Evolutionary conservation across 2,797 vertebrate species (phyloP).

Genomic region (Fistularia tabacaria): DNA sequence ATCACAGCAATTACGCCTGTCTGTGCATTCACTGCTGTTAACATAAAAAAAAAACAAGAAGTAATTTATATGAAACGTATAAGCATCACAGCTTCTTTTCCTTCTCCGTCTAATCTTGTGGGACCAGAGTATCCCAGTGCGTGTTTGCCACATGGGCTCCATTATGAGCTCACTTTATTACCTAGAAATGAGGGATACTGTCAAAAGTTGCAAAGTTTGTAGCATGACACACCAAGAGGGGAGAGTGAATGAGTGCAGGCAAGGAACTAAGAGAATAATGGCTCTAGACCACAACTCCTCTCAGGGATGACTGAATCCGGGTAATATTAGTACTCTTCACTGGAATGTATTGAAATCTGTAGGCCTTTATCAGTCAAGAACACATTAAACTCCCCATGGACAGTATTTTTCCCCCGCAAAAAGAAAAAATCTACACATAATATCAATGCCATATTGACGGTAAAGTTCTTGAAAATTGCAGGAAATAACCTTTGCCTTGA

Average conservation of each 20-base stretch:
- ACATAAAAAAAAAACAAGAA: conserved; percentile 62
- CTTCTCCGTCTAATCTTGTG: conserved; percentile 19
- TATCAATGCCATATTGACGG: conserved; percentile 30
- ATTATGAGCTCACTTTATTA: conserved; percentile 28
- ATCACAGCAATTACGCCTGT: conserved; percentile 78
- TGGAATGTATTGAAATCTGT: conserved; percentile 34
- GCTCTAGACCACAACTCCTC: conserved; percentile 54
- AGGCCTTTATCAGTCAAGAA: too few species aligned
- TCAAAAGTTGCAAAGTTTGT: not conserved
- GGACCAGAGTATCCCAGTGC: conserved; percentile 10
- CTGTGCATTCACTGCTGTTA: conserved; percentile 72
- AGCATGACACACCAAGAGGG: conserved; percentile 45
- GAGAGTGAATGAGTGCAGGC: conserved; percentile 27
- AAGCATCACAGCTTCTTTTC: conserved; percentile 48
- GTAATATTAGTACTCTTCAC: conserved; percentile 42
- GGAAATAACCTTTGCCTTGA: conserved; percentile 30
- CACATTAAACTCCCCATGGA: conserved; percentile 33
- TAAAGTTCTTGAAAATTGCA: conserved; percentile 27
- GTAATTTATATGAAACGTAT: conserved; percentile 55
- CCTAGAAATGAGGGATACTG: too few species aligned
- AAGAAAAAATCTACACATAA: conserved; percentile 46
- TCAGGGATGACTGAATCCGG: conserved; percentile 42
- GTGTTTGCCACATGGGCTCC: conserved; percentile 33
- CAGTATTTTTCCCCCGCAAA: conserved; percentile 32
- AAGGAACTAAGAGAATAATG: conserved; percentile 38